These are phyloP conservation scores for Archegozetes longisetosus DNA, from an alignment of 1,140 invertebrate genomes.

Conservation along the genomic window DNA sequence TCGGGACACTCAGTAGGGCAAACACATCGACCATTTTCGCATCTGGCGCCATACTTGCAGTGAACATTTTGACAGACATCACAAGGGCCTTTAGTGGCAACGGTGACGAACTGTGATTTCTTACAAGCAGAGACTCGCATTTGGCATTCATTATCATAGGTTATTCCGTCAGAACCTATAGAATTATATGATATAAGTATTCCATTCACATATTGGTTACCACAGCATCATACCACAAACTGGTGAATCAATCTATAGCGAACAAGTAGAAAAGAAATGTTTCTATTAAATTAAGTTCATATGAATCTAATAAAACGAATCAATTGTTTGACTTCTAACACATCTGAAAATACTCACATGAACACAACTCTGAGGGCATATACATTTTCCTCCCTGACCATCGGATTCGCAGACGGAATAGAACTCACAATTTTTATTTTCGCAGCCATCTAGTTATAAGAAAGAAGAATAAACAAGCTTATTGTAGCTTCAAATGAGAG, in stretches of 20 bases:
- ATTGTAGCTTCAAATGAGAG: slow-evolving; percentile 1
- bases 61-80: slow-evolving; percentile 57
- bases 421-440: slow-evolving; percentile 66
- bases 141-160: slow-evolving; percentile 68
- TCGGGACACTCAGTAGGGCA: slow-evolving; percentile 55
- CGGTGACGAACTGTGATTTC: slow-evolving; percentile 43
- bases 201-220: background rate
- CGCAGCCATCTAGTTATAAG: slow-evolving; percentile 68
- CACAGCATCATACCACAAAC: slow-evolving; percentile 40
- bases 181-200: background rate
- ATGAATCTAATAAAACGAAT: no score
- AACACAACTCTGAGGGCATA: slow-evolving; percentile 57
- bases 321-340: no score
- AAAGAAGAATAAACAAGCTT: slow-evolving; percentile 15
- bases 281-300: no score
- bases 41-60: slow-evolving; percentile 60
- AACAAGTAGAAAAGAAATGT: slow-evolving; percentile 6
- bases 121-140: slow-evolving; percentile 54
- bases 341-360: no score
- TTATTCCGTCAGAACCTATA: slow-evolving; percentile 54
- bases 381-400: slow-evolving; percentile 54
- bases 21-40: slow-evolving; percentile 62
- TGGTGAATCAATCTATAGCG: slow-evolving; percentile 48
- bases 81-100: slow-evolving; percentile 58
- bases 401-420: slow-evolving; percentile 61